These are phyloP conservation scores for Schizaphis graminum DNA, from an alignment of 2,888 invertebrate species.

Conservation along the genomic window DNA sequence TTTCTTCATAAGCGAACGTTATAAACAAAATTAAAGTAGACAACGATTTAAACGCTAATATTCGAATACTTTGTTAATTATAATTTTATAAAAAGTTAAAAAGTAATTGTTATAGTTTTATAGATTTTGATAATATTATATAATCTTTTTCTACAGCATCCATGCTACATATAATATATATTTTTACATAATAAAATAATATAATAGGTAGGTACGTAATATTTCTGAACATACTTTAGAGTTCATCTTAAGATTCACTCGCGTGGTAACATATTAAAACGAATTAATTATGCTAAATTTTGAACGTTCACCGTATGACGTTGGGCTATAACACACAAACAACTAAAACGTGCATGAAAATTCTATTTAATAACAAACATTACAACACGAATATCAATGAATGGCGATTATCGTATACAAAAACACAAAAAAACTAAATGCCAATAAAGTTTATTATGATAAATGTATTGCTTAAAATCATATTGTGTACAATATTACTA, in stretches of 20 bases:
- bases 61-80: neutral
- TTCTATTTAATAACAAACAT: neutral
- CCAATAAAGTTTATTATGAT: neutral
- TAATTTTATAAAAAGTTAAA: neutral
- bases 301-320: neutral
- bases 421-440: neutral
- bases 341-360: neutral
- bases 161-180: neutral
- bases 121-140: neutral
- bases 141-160: neutral
- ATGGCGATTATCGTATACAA: neutral
- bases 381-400: neutral
- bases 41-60: neutral
- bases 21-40: neutral
- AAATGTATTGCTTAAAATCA: neutral
- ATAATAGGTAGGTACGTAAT: neutral
- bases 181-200: neutral
- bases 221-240: neutral
- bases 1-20: neutral
- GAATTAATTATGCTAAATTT: neutral
- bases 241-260: neutral
- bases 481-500: neutral
- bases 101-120: neutral
- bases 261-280: neutral
- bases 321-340: neutral